Evolutionary conservation across 2,113 vertebrate species (phyloP).

Genomic region (Geococcyx californianus): DNA sequence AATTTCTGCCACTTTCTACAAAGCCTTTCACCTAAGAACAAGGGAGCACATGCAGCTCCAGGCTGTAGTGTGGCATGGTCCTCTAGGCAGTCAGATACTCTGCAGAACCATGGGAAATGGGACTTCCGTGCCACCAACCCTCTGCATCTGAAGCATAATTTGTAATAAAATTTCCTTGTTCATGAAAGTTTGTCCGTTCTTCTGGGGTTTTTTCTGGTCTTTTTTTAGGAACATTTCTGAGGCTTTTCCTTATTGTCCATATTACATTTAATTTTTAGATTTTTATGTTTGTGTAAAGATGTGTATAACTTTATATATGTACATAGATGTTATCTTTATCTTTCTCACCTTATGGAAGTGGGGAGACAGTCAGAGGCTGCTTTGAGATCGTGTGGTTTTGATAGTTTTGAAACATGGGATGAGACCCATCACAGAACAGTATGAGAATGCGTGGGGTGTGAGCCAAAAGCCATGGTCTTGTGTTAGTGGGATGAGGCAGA

Average conservation of each 20-base stretch:
- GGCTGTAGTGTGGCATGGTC: accelerated
- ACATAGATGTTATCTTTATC: background rate
- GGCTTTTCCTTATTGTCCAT: background rate
- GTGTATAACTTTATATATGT: background rate
- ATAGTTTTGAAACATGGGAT: background rate
- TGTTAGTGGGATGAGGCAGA: background rate
- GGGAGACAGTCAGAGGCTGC: background rate
- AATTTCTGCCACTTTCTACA: accelerated
- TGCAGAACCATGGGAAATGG: accelerated
- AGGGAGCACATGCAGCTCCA: accelerated
- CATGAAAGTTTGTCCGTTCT: accelerated
- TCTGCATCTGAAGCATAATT: background rate
- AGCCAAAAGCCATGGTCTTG: accelerated
- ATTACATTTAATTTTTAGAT: background rate
- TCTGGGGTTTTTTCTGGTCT: background rate
- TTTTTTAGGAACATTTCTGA: background rate
- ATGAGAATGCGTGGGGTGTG: accelerated
- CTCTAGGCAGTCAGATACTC: accelerated
- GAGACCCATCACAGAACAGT: accelerated
- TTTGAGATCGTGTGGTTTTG: background rate
- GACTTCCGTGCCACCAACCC: accelerated
- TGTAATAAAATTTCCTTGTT: background rate
- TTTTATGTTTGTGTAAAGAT: background rate
- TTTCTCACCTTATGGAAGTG: accelerated
- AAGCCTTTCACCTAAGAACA: accelerated